Conservation (phyloP, 2,888 invertebrate genomes). For the Cephus pygmeus region DNA sequence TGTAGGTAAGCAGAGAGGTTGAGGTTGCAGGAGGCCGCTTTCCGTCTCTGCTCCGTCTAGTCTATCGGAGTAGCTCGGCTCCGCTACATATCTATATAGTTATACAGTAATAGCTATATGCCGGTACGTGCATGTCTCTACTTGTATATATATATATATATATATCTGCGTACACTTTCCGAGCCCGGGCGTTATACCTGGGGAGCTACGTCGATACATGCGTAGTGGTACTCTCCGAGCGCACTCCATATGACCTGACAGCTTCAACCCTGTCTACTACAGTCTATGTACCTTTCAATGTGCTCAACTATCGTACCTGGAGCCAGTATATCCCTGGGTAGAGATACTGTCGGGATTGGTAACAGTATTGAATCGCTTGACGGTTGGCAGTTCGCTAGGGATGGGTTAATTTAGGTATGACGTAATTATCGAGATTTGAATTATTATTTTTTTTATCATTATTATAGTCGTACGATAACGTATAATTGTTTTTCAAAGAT, state of each 20-base stretch:
- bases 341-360: not conserved
- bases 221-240: not conserved
- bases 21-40: constrained; percentile 42
- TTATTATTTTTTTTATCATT: not conserved
- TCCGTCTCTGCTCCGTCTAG: constrained; percentile 47
- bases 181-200: not conserved
- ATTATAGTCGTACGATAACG: not conserved
- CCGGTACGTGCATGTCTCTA: not conserved
- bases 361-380: not conserved
- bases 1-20: constrained; percentile 21
- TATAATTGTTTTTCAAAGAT: not conserved
- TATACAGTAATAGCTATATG: not conserved
- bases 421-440: not conserved
- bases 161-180: not conserved
- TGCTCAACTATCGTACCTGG: not conserved
- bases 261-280: not conserved
- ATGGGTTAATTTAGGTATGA: not conserved
- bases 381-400: not conserved
- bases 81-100: not conserved
- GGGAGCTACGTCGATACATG: not conserved
- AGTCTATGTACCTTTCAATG: not conserved
- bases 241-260: not conserved
- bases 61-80: constrained; percentile 9
- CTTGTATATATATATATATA: not conserved
- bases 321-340: not conserved